Conservation (phyloP, 1,140 invertebrate genomes). For the Palaemon carinicauda region DNA sequence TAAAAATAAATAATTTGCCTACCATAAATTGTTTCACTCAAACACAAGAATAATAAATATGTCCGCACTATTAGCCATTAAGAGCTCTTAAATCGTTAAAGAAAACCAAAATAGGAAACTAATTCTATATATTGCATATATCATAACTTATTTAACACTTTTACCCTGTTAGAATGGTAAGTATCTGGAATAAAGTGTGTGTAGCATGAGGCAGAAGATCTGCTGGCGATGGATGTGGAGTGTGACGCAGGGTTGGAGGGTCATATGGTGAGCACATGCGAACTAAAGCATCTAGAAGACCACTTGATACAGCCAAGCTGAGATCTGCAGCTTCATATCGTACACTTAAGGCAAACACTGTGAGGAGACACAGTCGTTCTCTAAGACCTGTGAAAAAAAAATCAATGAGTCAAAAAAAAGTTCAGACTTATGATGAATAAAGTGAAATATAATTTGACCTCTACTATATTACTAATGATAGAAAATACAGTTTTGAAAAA, state of each 20-base stretch:
- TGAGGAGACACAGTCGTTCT: conserved; percentile 67
- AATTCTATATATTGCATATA: not conserved
- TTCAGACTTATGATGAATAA: not conserved
- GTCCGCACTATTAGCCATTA: too few species aligned
- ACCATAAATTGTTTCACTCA: too few species aligned
- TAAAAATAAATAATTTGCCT: too few species aligned
- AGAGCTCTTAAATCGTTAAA: not conserved
- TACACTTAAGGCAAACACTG: conserved; percentile 71
- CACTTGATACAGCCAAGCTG: conserved; percentile 70
- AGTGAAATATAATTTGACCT: not conserved
- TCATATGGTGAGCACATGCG: conserved; percentile 62
- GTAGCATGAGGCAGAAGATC: conserved; percentile 59
- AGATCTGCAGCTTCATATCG: conserved; percentile 71
- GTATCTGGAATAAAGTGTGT: conserved; percentile 64
- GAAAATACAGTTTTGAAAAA: not conserved
- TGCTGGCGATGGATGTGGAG: conserved; percentile 57
- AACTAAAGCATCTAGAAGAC: conserved; percentile 68
- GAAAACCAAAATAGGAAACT: not conserved
- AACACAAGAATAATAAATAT: too few species aligned
- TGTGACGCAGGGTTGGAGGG: conserved; percentile 54
- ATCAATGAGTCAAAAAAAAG: not conserved
- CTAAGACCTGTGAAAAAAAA: conserved; percentile 62
- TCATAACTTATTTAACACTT: conserved; percentile 6
- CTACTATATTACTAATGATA: not conserved
- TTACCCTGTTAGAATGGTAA: conserved; percentile 65